Conservation (phyloP, 2,113 vertebrate genomes). For the Pedionomus torquatus region DNA sequence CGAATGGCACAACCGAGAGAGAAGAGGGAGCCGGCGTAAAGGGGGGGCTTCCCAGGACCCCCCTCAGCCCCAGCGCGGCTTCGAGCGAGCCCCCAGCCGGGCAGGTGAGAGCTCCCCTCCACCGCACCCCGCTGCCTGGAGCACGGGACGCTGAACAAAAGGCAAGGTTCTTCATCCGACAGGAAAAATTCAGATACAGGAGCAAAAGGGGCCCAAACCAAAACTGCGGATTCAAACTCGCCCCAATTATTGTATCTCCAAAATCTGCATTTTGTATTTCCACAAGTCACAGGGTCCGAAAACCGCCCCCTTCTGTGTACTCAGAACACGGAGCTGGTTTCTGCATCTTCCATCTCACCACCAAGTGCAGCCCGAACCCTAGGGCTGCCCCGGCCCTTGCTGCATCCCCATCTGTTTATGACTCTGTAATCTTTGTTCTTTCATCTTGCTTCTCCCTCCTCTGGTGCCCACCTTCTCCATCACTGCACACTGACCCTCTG, state of each 20-base stretch:
- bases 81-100: background rate
- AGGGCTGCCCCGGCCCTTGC: background rate
- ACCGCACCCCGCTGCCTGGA: background rate
- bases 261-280: background rate
- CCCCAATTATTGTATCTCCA: background rate
- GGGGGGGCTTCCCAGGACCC: background rate
- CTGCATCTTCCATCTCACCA: background rate
- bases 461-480: background rate
- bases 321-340: background rate
- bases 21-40: background rate
- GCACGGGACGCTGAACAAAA: background rate
- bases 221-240: background rate
- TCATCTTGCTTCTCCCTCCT: background rate
- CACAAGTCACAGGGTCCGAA: background rate
- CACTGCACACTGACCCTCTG: background rate
- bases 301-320: background rate
- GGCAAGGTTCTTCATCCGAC: background rate
- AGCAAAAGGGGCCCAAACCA: background rate
- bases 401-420: background rate
- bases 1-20: background rate
- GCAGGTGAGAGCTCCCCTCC: background rate
- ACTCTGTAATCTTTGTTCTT: background rate
- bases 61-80: background rate
- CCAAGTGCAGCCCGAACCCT: background rate
- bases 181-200: background rate